Conservation (phyloP, 2,797 vertebrate genomes). For the Lacerta bilineata region DNA sequence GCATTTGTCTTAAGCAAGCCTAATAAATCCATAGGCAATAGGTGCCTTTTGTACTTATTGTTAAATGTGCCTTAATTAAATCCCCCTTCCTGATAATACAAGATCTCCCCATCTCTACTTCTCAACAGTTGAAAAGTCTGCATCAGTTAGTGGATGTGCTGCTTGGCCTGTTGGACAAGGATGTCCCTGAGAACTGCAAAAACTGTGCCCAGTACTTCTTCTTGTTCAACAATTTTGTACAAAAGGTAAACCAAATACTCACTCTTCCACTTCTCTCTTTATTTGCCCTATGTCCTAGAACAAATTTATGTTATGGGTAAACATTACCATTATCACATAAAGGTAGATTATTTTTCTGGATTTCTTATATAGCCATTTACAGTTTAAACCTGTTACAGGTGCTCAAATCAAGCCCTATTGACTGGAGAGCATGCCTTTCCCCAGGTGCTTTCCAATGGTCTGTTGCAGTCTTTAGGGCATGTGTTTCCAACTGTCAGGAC, state of each 20-base stretch:
- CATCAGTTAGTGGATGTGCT: conserved; percentile 90
- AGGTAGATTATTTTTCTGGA: background rate
- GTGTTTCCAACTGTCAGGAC: no score
- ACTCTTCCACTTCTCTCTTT: background rate
- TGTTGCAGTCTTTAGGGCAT: background rate
- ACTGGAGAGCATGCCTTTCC: background rate
- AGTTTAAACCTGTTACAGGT: background rate
- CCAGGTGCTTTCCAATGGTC: background rate
- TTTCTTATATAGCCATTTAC: background rate
- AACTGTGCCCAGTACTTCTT: conserved; percentile 98
- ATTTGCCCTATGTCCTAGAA: background rate
- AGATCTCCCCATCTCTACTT: conserved; percentile 48
- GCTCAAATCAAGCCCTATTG: no score
- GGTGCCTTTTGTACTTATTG: background rate
- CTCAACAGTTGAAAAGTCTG: conserved; percentile 84
- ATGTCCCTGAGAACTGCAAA: conserved; percentile 98
- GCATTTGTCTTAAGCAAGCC: background rate
- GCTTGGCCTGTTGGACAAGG: conserved; percentile 95
- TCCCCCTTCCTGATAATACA: background rate
- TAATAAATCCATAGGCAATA: no score
- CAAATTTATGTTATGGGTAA: background rate
- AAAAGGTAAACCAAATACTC: conserved; percentile 86
- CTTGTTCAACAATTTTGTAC: conserved; percentile 96
- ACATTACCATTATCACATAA: background rate
- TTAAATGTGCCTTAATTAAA: conserved; percentile 5